Conservation (phyloP, 2,797 vertebrate genomes). For the Enteromius mattozi region DNA sequence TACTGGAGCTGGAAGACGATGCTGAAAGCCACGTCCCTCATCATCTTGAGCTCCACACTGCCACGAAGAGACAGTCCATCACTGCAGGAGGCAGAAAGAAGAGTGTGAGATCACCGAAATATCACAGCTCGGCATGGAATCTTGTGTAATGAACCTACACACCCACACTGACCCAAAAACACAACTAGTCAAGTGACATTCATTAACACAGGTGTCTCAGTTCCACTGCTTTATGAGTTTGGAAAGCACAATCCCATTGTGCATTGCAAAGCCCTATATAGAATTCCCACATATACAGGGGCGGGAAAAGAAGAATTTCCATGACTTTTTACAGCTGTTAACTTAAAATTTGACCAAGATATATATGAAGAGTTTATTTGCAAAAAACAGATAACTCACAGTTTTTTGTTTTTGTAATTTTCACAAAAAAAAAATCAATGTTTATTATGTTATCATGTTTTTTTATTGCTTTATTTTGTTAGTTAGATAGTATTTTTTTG, state of each 20-base stretch:
- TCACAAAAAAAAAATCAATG: too few relatives aligned
- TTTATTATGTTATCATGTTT: too few relatives aligned
- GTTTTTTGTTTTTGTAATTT: too few relatives aligned
- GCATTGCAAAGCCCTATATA: not conserved
- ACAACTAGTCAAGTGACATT: conserved; percentile 24
- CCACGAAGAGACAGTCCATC: conserved; percentile 83
- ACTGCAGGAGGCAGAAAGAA: conserved; percentile 62
- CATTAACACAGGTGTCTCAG: conserved; percentile 28
- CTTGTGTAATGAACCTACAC: conserved; percentile 25
- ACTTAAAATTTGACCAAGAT: not conserved
- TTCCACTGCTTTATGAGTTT: conserved; percentile 1
- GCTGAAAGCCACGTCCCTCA: conserved; percentile 77
- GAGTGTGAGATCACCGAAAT: conserved; percentile 26
- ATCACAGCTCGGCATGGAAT: conserved; percentile 45
- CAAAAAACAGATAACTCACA: too few relatives aligned
- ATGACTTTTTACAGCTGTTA: not conserved
- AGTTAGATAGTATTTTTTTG: too few relatives aligned
- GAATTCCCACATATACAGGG: not conserved
- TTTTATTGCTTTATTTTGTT: too few relatives aligned
- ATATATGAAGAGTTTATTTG: too few relatives aligned
- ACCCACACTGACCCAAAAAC: conserved; percentile 41
- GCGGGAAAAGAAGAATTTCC: not conserved
- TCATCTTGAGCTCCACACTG: conserved; percentile 86
- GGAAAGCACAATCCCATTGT: not conserved
- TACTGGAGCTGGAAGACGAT: conserved; percentile 92